Evolutionary conservation across 2,888 invertebrate genomes (phyloP).

Genomic region (Brassicogethes aeneus): DNA sequence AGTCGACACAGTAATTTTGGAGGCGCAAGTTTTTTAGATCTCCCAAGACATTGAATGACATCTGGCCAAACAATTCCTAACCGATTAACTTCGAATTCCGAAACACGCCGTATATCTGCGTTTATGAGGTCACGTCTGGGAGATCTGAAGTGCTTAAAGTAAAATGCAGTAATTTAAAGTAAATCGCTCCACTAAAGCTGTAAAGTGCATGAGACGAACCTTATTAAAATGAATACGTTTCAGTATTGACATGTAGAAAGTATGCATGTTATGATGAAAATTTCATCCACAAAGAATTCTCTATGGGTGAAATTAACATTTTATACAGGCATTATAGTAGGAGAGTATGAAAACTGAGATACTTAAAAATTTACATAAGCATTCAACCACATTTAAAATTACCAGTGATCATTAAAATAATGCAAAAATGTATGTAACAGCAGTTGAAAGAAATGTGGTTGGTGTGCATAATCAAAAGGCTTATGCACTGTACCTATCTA

Average conservation of each 20-base stretch:
- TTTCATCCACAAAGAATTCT: not conserved
- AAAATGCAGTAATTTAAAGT: not conserved
- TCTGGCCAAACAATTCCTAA: too few species aligned
- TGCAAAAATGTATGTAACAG: too few species aligned
- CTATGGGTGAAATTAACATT: not conserved
- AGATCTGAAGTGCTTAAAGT: not conserved
- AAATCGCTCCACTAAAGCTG: not conserved
- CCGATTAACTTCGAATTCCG: too few species aligned
- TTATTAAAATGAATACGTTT: constrained; percentile 40
- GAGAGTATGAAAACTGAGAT: not conserved
- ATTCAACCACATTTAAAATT: not conserved
- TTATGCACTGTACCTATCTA: too few species aligned
- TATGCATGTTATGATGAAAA: constrained; percentile 3
- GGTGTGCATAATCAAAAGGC: too few species aligned
- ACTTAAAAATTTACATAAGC: not conserved
- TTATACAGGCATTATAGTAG: not conserved
- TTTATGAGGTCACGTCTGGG: not conserved
- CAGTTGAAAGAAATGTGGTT: too few species aligned
- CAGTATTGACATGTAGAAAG: constrained; percentile 24
- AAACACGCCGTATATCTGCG: too few species aligned
- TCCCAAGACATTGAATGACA: too few species aligned
- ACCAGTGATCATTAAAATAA: too few species aligned
- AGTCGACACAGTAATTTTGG: too few species aligned
- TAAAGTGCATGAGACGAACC: constrained; percentile 7
- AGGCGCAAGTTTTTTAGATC: too few species aligned